A percentile compares a stretch with the other conserved stretches of the same genome.
Conservation (phyloP, 2,888 invertebrate species). For the Tortrix viridana region DNA sequence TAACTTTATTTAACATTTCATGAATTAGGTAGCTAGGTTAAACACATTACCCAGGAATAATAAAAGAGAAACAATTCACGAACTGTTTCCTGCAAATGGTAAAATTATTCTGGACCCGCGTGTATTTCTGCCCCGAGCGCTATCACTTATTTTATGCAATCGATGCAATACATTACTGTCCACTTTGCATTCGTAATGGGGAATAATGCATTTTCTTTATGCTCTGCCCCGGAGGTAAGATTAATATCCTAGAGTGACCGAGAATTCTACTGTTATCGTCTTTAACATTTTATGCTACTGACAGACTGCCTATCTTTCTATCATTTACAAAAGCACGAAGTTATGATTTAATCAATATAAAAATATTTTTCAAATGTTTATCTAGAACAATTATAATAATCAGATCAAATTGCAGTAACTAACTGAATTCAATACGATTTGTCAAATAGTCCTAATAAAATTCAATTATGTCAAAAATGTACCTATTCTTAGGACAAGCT, state of each 20-base stretch:
- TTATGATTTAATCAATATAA: no score
- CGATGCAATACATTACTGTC: constrained; percentile 17
- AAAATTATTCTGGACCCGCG: constrained; percentile 3
- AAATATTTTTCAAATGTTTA: no score
- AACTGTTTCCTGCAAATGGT: constrained; percentile 6
- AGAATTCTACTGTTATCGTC: background rate
- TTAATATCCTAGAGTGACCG: background rate
- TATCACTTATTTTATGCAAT: constrained; percentile 19
- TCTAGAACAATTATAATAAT: no score
- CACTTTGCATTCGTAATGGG: constrained; percentile 12
- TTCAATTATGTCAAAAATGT: no score
- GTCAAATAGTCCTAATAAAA: no score
- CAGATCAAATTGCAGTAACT: no score
- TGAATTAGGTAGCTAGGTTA: no score
- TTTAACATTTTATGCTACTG: background rate
- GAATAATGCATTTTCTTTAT: constrained; percentile 4
- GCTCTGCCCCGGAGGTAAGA: background rate
- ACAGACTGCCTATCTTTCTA: no score
- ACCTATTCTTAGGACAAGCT: no score
- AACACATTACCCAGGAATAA: background rate
- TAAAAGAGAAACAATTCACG: background rate
- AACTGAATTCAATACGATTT: no score
- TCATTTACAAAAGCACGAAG: no score
- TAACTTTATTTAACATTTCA: no score
- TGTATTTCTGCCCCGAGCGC: constrained; percentile 7